Conservation (phyloP, 2,797 vertebrate genomes). For the Ctenosaura bakeri region DNA sequence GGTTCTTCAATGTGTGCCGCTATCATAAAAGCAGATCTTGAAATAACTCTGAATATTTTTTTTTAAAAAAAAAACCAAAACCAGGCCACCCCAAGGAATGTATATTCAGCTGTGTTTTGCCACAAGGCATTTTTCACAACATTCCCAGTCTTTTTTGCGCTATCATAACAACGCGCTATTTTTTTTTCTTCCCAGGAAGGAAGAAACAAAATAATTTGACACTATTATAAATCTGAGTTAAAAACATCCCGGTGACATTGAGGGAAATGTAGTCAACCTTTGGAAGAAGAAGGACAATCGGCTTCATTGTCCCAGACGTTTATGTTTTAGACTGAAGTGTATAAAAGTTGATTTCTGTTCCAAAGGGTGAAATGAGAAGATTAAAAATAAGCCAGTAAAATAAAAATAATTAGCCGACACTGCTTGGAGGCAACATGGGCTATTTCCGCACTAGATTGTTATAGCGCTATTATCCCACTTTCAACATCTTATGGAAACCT, state of each 20-base stretch:
- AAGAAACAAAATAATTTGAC: not conserved
- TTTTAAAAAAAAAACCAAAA: not conserved
- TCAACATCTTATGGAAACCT: no score
- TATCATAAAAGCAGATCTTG: constrained; percentile 29
- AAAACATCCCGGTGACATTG: not conserved
- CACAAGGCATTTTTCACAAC: not conserved
- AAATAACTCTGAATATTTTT: constrained; percentile 10
- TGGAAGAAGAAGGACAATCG: not conserved
- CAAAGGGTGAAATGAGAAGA: not conserved
- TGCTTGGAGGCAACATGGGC: no score
- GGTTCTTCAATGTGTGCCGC: not conserved
- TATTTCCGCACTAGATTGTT: no score
- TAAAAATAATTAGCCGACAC: not conserved
- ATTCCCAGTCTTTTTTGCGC: not conserved
- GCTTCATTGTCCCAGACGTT: not conserved
- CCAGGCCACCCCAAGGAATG: not conserved
- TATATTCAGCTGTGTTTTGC: constrained; percentile 6
- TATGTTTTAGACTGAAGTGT: not conserved
- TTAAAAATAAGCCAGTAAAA: not conserved
- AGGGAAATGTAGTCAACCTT: constrained; percentile 1
- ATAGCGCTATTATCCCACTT: no score
- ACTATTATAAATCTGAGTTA: not conserved
- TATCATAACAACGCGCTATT: not conserved
- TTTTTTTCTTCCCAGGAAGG: not conserved
- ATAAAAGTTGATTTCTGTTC: not conserved